Evolutionary conservation across 2,888 invertebrate species (phyloP), one percentile per base, ranked within the genome.

Genomic region (Drosophila atripex): DNA sequence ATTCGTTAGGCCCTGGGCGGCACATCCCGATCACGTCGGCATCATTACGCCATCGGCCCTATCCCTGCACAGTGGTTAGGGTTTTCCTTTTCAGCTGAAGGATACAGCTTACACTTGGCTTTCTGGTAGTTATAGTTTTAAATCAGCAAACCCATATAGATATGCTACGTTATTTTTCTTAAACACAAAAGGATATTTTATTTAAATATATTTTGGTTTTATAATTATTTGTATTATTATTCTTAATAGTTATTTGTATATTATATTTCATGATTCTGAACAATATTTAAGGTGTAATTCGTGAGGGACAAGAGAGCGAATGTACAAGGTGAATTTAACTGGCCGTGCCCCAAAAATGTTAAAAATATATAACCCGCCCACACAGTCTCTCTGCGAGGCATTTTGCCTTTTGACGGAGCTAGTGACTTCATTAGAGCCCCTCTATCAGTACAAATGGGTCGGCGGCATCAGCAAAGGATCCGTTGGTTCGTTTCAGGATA

Each of bases 361-460:
- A 65, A 76, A 87, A 86, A 77, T 76, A 85, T 28, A 86, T 77
- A 85, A 78, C 79, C 49, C 57, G 43, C 43, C 56, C 52, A 54
- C 56, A 59, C 38, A 14, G 51, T 54, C 56, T 38, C 49, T 18
- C 46, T 46, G 23, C n/a, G n/a, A n/a, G n/a, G n/a, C 41, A 38
- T 57, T 59, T 14, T 50, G 38, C 71, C 64, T 75, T 77, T 79
- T 79, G 88, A 76, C 84, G 83, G 69, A 55, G 71, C 77, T 71
- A 71, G 63, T 86, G 88, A 80, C 82, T 86, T 88, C 84, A 87
- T 85, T 85, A 87, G 78, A 85, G 87, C 71, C 77, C 64, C 85
- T 77, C 78, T 87, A 80, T 82, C 85, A 76, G 65, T 74, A 74
- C 75, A 80, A 80, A 82, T 77, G 82, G 71, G 66, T 55, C 74